Percentiles rank a stretch among this genome's conserved stretches.
Conservation (phyloP, 2,113 vertebrate species). For the Girardinichthys multiradiatus region DNA sequence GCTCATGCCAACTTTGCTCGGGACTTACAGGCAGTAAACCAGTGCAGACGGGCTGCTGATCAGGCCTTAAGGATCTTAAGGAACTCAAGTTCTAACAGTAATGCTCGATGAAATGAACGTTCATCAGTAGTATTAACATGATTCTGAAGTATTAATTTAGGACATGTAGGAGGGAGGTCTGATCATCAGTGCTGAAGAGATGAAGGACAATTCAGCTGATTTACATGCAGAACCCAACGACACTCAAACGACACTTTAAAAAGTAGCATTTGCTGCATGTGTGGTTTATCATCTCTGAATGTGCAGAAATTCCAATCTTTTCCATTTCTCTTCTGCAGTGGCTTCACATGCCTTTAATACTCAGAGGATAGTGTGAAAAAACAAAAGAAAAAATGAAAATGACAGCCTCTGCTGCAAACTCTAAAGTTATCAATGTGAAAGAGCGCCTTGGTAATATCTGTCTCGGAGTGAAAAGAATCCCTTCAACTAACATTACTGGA, state of each 20-base stretch:
- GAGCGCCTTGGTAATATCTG: conserved; percentile 80
- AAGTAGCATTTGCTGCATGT: not conserved
- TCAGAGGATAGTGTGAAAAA: conserved; percentile 68
- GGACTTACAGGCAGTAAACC: conserved; percentile 79
- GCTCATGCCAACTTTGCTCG: conserved; percentile 78
- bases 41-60: conserved; percentile 77
- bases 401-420: conserved; percentile 65
- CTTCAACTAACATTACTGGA: conserved; percentile 21
- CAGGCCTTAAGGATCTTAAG: conserved; percentile 80
- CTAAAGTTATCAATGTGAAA: conserved; percentile 68
- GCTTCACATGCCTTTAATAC: conserved; percentile 65
- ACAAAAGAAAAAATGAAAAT: conserved; percentile 74
- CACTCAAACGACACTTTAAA: conserved; percentile 65
- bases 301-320: not conserved
- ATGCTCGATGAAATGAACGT: not conserved
- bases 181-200: conserved; percentile 71
- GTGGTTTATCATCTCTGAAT: not conserved
- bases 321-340: conserved; percentile 63
- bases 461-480: conserved; percentile 76
- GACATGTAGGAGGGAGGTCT: conserved; percentile 79
- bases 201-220: conserved; percentile 72
- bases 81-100: conserved; percentile 2
- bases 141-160: conserved; percentile 72
- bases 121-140: not conserved
- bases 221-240: conserved; percentile 75